A percentile compares a stretch with the other conserved stretches of the same genome.
phyloP scores from a whole-genome alignment of 2,797 vertebrate species.

The Etheostoma perlongum region DNA sequence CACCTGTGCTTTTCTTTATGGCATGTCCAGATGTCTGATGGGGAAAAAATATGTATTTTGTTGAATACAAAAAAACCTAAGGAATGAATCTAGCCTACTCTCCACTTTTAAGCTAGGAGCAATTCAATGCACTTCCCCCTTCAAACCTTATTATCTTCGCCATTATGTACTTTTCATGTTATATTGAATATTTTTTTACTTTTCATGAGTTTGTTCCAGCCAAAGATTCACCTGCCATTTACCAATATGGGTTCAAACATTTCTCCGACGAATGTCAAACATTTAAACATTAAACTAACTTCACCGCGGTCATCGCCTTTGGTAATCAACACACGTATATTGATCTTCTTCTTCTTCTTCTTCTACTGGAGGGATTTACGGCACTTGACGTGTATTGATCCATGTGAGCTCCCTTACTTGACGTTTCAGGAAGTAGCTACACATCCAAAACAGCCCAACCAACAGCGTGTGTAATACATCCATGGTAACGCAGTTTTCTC shows the following conservation, averaged over 20 bases:
- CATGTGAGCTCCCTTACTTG: constrained; percentile 14
- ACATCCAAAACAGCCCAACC: too few relatives aligned
- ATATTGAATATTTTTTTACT: neutral
- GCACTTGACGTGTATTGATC: neutral
- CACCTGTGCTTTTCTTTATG: neutral
- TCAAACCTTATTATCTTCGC: neutral
- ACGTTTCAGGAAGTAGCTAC: constrained; percentile 26
- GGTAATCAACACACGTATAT: neutral
- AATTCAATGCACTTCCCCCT: neutral
- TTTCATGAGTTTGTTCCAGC: too few relatives aligned
- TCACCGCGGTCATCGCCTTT: too few relatives aligned
- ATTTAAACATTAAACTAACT: too few relatives aligned
- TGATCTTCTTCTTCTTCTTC: constrained; percentile 10
- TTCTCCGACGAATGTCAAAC: neutral
- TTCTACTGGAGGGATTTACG: too few relatives aligned
- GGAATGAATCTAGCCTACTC: neutral
- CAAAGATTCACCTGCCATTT: rapidly evolving
- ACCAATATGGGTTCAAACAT: neutral
- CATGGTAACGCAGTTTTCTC: neutral
- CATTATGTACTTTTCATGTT: neutral
- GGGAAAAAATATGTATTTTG: neutral
- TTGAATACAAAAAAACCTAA: neutral
- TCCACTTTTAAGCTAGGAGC: neutral
- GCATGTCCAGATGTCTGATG: neutral
- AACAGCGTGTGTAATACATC: neutral